Percentiles rank a stretch among this genome's conserved stretches.
Conservation (phyloP, 2,888 invertebrate species). For the Cataglyphis cursor region DNA sequence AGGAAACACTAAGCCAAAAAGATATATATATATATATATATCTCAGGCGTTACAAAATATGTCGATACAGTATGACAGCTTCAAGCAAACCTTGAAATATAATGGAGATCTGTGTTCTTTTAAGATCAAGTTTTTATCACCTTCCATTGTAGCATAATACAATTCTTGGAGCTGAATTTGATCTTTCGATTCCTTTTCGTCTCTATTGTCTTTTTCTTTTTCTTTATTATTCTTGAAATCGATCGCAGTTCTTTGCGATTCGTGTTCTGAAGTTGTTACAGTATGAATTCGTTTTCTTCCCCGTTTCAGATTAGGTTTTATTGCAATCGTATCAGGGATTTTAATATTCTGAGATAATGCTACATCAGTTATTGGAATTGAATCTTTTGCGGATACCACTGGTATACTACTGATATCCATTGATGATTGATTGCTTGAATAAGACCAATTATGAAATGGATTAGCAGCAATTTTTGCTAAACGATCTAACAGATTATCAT, state of each 20-base stretch:
- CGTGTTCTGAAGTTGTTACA: slow-evolving; percentile 86
- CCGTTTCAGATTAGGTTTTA: slow-evolving; percentile 81
- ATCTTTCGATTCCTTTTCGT: slow-evolving; percentile 74
- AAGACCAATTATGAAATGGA: slow-evolving; percentile 91
- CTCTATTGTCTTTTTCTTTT: slow-evolving; percentile 71
- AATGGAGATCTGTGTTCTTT: slow-evolving; percentile 80
- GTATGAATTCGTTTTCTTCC: slow-evolving; percentile 83
- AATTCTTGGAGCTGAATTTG: slow-evolving; percentile 81
- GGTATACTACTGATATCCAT: slow-evolving; percentile 68
- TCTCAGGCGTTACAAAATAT: slow-evolving; percentile 7
- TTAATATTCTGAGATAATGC: slow-evolving; percentile 47
- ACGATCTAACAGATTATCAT: slow-evolving; percentile 86
- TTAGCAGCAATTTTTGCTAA: slow-evolving; percentile 88
- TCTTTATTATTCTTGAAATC: slow-evolving; percentile 73
- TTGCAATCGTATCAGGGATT: slow-evolving; percentile 44
- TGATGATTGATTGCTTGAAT: slow-evolving; percentile 73
- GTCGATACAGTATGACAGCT: background rate
- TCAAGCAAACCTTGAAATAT: slow-evolving; percentile 78
- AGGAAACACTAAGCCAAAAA: slow-evolving; percentile 80
- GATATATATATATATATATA: background rate
- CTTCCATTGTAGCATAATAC: slow-evolving; percentile 84
- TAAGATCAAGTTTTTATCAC: slow-evolving; percentile 75
- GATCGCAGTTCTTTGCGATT: slow-evolving; percentile 72
- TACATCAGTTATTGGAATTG: slow-evolving; percentile 58
- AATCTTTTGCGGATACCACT: slow-evolving; percentile 74